Percentiles rank a stretch among this genome's conserved stretches.
Conservation (phyloP, 2,888 invertebrate genomes). For the Octodonta nipae region DNA sequence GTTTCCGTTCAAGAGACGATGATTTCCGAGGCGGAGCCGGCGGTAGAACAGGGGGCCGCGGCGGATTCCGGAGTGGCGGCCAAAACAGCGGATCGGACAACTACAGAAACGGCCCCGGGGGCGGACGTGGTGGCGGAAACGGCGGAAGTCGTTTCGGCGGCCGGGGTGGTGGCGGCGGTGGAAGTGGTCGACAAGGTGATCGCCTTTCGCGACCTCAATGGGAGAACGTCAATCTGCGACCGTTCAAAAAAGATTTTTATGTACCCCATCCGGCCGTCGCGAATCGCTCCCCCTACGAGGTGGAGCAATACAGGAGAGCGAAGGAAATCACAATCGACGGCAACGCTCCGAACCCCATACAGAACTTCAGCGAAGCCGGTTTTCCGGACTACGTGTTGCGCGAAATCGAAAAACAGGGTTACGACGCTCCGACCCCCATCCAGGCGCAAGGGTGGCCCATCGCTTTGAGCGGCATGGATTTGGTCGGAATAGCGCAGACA, state of each 20-base stretch:
- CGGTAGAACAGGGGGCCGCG: slow-evolving; percentile 25
- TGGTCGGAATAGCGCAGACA: slow-evolving; percentile 79
- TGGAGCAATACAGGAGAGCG: slow-evolving; percentile 57
- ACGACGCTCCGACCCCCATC: slow-evolving; percentile 64
- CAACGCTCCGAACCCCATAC: slow-evolving; percentile 55
- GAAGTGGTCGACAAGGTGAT: slow-evolving; percentile 35
- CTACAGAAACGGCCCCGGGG: slow-evolving; percentile 7
- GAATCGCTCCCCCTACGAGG: slow-evolving; percentile 49
- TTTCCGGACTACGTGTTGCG: slow-evolving; percentile 67
- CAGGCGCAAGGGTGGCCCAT: slow-evolving; percentile 84
- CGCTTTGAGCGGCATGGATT: slow-evolving; percentile 64
- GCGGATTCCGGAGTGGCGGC: slow-evolving; percentile 2
- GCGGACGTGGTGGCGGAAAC: slow-evolving; percentile 26
- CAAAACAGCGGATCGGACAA: slow-evolving; percentile 10
- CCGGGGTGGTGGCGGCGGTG: slow-evolving; percentile 17
- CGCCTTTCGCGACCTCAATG: slow-evolving; percentile 51
- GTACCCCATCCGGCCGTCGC: slow-evolving; percentile 57
- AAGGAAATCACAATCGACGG: slow-evolving; percentile 83
- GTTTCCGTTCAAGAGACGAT: slow-evolving; percentile 24
- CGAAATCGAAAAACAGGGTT: slow-evolving; percentile 63
- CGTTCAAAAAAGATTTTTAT: slow-evolving; percentile 80
- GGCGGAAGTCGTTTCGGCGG: slow-evolving; percentile 19
- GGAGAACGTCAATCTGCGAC: slow-evolving; percentile 59
- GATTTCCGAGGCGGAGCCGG: slow-evolving; percentile 24
- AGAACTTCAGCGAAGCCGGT: slow-evolving; percentile 63